Conservation (phyloP, 53 echinoderm and acorn worm genomes). For the Paracentrotus lividus region DNA sequence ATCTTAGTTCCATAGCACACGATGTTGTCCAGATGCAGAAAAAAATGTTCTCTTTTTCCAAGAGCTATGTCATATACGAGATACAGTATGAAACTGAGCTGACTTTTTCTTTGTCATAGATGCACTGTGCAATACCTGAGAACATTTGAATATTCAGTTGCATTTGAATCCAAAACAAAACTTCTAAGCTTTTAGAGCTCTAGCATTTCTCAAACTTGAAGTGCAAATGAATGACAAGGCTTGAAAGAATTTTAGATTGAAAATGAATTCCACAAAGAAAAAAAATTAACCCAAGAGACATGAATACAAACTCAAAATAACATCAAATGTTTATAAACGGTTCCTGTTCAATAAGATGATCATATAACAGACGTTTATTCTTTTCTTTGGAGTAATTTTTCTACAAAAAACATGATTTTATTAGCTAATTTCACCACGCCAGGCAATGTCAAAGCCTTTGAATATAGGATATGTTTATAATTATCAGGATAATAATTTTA, state of each 20-base stretch:
- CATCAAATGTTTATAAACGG: not conserved
- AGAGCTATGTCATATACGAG: not conserved
- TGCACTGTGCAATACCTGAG: constrained; percentile 15
- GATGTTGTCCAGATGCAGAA: not conserved
- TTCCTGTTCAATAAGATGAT: not conserved
- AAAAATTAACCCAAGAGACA: not conserved
- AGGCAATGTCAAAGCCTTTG: not conserved
- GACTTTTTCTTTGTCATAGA: not conserved
- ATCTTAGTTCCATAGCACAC: not conserved
- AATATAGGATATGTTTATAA: not conserved
- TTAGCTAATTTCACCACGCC: not conserved
- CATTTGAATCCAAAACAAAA: not conserved
- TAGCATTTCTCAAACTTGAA: constrained; percentile 10
- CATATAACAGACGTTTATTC: too few relatives aligned
- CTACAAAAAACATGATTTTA: not conserved
- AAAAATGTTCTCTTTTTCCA: not conserved
- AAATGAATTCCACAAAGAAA: not conserved
- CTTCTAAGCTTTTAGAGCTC: not conserved
- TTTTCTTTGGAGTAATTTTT: not conserved
- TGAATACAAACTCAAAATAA: constrained; percentile 17
- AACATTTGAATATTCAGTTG: not conserved
- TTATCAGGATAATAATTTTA: not conserved
- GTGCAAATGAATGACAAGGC: not conserved
- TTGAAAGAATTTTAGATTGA: not conserved
- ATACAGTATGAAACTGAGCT: not conserved